Evolutionary conservation across 2,888 invertebrate genomes (phyloP).

Genomic region (Gymnocheta viridis): DNA sequence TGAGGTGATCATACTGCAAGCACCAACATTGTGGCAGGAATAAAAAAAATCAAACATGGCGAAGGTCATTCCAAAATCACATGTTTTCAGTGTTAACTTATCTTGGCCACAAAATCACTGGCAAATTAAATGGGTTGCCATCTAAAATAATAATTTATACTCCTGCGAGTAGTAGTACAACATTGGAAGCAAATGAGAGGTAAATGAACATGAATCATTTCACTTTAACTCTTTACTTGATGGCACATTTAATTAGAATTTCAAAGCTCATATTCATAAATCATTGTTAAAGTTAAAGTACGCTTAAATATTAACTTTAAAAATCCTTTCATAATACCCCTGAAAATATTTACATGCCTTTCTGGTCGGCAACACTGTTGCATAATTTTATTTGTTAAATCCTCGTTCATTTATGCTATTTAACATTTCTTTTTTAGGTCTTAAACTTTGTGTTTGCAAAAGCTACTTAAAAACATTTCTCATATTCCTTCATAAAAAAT

Average conservation of each 20-base stretch:
- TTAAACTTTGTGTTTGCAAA: conserved; percentile 4
- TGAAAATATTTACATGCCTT: neutral
- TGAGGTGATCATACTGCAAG: conserved; percentile 41
- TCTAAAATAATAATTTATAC: neutral
- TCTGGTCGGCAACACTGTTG: neutral
- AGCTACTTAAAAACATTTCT: conserved; percentile 25
- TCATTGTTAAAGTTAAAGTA: too few relatives aligned
- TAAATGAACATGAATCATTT: too few relatives aligned
- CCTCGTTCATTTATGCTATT: conserved; percentile 1
- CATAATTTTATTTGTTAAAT: conserved; percentile 18
- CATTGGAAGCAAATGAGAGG: too few relatives aligned
- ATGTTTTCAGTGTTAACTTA: conserved; percentile 54
- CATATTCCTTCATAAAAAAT: conserved; percentile 37
- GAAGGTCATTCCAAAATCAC: conserved; percentile 69
- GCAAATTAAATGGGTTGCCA: conserved; percentile 32
- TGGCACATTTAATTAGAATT: too few relatives aligned
- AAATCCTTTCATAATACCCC: too few relatives aligned
- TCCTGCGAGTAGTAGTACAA: too few relatives aligned
- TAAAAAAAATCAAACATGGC: conserved; percentile 41
- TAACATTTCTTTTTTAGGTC: conserved; percentile 19
- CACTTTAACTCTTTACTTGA: too few relatives aligned
- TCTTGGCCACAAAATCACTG: conserved; percentile 36
- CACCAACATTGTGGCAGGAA: conserved; percentile 35
- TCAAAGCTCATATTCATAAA: too few relatives aligned
- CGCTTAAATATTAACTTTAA: too few relatives aligned